These are phyloP conservation scores for Melanocharis versteri DNA, from an alignment of 2,113 vertebrate species.

Conservation along the genomic window DNA sequence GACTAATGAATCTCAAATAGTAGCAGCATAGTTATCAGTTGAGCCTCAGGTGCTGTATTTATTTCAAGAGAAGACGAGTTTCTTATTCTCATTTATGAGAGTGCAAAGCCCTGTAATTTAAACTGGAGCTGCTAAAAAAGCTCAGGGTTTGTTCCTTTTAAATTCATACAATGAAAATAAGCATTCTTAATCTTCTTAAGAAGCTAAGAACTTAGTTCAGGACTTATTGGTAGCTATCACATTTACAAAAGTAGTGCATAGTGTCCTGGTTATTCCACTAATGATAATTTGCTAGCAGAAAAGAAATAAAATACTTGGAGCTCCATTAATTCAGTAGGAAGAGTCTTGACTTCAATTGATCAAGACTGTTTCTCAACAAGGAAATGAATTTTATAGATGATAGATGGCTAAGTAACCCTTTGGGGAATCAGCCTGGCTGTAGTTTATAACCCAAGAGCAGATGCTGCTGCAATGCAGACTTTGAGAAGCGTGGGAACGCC, in stretches of 20 bases:
- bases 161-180: not conserved
- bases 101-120: not conserved
- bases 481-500: not conserved
- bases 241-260: not conserved
- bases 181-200: not conserved
- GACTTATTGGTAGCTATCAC: not conserved
- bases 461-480: not conserved
- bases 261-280: not conserved
- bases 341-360: not conserved
- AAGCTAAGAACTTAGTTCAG: not conserved
- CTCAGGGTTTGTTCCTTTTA: not conserved
- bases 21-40: not conserved
- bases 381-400: not conserved
- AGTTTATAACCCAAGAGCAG: not conserved
- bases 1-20: not conserved
- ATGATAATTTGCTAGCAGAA: not conserved
- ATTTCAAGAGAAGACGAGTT: not conserved
- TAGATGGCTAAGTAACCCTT: not conserved
- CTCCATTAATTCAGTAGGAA: not conserved
- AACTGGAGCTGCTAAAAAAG: not conserved
- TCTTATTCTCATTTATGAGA: not conserved
- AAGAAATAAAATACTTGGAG: not conserved
- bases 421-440: not conserved
- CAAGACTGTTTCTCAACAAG: not conserved
- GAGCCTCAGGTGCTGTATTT: not conserved